Percentiles rank a stretch among this genome's conserved stretches.
Evolutionary conservation across 2,113 vertebrate genomes (phyloP).

Genomic region (Tinamus guttatus): DNA sequence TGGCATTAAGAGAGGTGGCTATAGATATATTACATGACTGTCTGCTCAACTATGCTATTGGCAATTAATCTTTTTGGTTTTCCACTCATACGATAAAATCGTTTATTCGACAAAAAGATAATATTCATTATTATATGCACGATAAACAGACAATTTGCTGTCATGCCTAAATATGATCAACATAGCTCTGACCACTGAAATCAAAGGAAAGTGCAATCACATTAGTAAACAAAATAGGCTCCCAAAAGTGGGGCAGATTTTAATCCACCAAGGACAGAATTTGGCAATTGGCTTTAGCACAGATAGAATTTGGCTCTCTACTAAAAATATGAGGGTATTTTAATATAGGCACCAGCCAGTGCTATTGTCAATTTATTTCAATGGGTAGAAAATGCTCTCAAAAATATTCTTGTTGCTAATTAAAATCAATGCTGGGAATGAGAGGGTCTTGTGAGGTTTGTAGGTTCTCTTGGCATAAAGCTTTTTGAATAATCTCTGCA

Average conservation of each 20-base stretch:
- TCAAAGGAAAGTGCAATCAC: background rate
- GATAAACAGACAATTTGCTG: background rate
- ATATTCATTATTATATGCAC: background rate
- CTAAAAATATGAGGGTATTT: background rate
- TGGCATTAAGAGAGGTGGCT: background rate
- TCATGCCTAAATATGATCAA: background rate
- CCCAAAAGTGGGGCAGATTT: background rate
- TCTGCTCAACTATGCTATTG: background rate
- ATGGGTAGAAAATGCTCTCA: background rate
- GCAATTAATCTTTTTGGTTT: background rate
- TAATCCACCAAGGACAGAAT: background rate
- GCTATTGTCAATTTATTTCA: background rate
- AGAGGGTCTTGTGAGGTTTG: background rate
- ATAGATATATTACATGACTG: background rate
- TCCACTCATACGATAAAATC: background rate
- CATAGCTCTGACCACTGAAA: background rate
- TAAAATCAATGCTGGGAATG: background rate
- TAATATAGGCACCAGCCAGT: background rate
- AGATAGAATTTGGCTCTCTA: background rate
- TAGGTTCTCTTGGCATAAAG: slow-evolving; percentile 12
- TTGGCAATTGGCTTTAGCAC: background rate
- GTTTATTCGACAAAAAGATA: background rate
- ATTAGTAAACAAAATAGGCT: background rate
- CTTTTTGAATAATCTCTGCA: slow-evolving; percentile 29
- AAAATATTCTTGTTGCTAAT: background rate